These are phyloP conservation scores for Galerucella pusilla DNA, from an alignment of 2,888 invertebrate genomes.

Conservation along the genomic window DNA sequence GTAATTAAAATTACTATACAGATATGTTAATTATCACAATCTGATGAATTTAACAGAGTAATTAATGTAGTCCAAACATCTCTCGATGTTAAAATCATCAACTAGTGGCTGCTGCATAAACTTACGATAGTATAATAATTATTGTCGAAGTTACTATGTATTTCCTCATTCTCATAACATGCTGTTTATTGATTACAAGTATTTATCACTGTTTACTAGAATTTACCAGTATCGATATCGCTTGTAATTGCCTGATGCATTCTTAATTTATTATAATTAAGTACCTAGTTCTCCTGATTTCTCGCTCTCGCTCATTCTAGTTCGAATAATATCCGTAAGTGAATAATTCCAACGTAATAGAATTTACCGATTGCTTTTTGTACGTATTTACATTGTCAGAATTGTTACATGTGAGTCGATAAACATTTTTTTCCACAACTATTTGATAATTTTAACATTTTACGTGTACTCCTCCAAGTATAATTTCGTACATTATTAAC, in stretches of 20 bases:
- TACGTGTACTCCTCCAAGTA: too few species aligned
- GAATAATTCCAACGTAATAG: not conserved
- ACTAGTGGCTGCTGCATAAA: constrained; percentile 1
- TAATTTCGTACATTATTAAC: too few species aligned
- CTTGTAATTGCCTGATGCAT: constrained; percentile 34
- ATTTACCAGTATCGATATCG: constrained; percentile 31
- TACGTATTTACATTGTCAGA: too few species aligned
- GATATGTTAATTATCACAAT: too few species aligned
- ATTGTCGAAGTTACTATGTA: constrained; percentile 9
- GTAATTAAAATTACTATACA: too few species aligned
- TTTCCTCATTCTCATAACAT: constrained; percentile 14
- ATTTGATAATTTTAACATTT: too few species aligned
- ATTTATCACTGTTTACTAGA: constrained; percentile 30
- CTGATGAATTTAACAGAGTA: too few species aligned
- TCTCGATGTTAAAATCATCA: constrained; percentile 3
- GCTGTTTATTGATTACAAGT: constrained; percentile 27
- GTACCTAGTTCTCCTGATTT: constrained; percentile 6
- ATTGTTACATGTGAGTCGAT: too few species aligned
- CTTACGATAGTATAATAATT: not conserved
- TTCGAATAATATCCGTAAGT: constrained; percentile 1
- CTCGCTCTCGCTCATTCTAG: constrained; percentile 9
- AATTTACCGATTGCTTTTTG: not conserved
- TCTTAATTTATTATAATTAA: constrained; percentile 39
- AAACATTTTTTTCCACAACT: too few species aligned
- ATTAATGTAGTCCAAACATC: not conserved